Evolutionary conservation across 2,113 vertebrate genomes (phyloP).

Genomic region (Neotragus pygmaeus): DNA sequence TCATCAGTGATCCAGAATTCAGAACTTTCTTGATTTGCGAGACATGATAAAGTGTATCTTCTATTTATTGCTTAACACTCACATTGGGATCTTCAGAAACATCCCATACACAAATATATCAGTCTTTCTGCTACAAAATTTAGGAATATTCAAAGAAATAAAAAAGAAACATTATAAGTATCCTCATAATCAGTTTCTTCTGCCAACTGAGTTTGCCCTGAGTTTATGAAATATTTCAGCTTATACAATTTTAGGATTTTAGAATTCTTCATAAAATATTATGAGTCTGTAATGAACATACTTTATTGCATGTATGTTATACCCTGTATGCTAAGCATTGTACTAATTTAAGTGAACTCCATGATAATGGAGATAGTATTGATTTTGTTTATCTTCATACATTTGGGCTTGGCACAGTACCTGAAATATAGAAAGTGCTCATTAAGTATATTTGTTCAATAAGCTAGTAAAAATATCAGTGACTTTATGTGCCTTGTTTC

Average conservation of each 20-base stretch:
- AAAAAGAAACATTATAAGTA: background rate
- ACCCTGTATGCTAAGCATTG: background rate
- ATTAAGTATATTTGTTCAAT: background rate
- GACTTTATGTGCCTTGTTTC: background rate
- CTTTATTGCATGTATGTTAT: background rate
- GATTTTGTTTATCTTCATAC: background rate
- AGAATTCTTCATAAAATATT: background rate
- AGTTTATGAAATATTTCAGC: background rate
- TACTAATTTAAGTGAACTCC: background rate
- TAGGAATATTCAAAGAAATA: background rate
- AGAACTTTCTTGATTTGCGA: background rate
- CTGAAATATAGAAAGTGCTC: background rate
- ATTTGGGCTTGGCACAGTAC: background rate
- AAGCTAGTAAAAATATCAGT: background rate
- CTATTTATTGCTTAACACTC: background rate
- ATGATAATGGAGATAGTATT: background rate
- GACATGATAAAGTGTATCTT: background rate
- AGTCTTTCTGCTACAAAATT: background rate
- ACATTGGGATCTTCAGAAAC: background rate
- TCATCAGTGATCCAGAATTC: background rate
- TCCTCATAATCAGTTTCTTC: background rate
- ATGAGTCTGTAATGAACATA: background rate
- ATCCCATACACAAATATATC: background rate
- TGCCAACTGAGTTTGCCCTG: background rate
- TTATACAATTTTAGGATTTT: background rate